Conservation (phyloP, 1,140 invertebrate species). For the Drosophila pectinifera region DNA sequence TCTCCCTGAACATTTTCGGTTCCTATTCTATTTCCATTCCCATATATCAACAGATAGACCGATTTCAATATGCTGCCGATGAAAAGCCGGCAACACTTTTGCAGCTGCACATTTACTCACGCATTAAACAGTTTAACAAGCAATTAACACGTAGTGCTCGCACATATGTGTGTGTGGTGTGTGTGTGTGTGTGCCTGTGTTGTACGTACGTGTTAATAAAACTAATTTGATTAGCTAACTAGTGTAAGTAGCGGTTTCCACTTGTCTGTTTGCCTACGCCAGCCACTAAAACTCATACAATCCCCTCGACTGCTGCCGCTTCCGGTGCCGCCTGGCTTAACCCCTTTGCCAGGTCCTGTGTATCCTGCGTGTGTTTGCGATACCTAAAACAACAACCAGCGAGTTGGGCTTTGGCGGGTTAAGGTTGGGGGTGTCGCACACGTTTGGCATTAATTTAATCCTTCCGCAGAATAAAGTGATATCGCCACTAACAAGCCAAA, state of each 20-base stretch:
- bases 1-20: background rate
- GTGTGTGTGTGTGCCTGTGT: constrained; percentile 47
- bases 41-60: background rate
- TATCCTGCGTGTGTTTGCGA: constrained; percentile 38
- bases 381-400: constrained; percentile 73
- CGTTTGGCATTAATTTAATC: constrained; percentile 84
- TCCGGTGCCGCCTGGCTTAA: background rate
- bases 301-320: background rate
- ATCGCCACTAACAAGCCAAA: constrained; percentile 84
- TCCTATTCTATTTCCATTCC: no score
- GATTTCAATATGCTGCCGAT: background rate
- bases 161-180: constrained; percentile 24
- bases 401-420: constrained; percentile 28
- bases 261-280: constrained; percentile 71
- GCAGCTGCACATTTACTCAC: constrained; percentile 10
- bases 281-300: constrained; percentile 34
- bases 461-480: constrained; percentile 85
- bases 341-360: background rate
- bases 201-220: constrained; percentile 80
- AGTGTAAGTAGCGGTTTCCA: constrained; percentile 79
- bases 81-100: constrained; percentile 57
- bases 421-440: constrained; percentile 32
- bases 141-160: constrained; percentile 70
- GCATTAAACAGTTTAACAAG: constrained; percentile 72
- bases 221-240: constrained; percentile 81